Base-by-base conservation (phyloP, 2,888 invertebrate genomes). In the Pemphredon lugubris region DNA sequence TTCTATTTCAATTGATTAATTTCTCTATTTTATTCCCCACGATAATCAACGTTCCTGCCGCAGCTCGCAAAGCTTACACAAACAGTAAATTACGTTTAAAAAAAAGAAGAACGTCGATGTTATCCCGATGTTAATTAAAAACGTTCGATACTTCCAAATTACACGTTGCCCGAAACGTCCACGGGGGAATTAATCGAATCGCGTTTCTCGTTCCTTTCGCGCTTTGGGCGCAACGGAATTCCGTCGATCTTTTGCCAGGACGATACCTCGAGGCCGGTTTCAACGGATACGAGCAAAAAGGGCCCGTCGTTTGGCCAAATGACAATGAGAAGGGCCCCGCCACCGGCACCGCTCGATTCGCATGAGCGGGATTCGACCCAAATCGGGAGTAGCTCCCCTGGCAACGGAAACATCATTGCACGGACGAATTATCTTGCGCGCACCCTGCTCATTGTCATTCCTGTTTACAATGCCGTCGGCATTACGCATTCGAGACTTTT, bases 331-430 rank as follows among this genome's bases (percentile, higher is more conserved):
- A 50, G 32, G 40, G 40, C 53, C 26, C 20, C 30, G 66, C 73
- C n/a, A n/a, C n/a, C n/a, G n/a, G n/a, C n/a, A n/a, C n/a, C n/a
- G n/a, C n/a, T n/a, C 69, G 68, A 76, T 81, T 75, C 57, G 68
- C 73, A 70, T 71, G 71, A 60, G 39, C 71, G 71, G 73, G 68
- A 79, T 75, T 53, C 63, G 40, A 71, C 60, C 50, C 45, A 50
- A 69, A 78, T 78, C 72, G 63, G 40, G 7, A 7, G 66, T 40
- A 18, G 50, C 42, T 51, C 20, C 16, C 23, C 14, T 5, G 5
- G 21, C 48, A 67, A 75, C 73, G 79, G 70, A 79, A 77, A 73
- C 47, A 57, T 54, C 55, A 68, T 79, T 80, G 59, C 48, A 74
- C 21, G 55, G 30, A 6, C 45, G 54, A 50, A 73, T 60, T 64